Percentiles rank a stretch among this genome's conserved stretches.
phyloP scores from a whole-genome alignment of 2,797 vertebrate species.

The Malurus splendens region DNA sequence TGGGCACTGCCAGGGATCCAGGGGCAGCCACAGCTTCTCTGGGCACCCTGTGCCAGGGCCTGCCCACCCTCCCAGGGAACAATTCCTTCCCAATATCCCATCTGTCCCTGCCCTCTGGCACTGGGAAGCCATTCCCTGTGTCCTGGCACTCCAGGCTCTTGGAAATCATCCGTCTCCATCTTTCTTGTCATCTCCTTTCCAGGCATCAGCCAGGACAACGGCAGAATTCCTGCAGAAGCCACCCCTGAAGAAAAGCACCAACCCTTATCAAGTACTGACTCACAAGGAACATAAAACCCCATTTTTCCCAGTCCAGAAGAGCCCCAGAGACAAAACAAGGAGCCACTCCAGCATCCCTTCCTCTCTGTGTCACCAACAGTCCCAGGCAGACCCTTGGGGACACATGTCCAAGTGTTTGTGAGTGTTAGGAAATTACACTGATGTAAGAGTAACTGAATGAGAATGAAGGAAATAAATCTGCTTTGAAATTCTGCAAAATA shows the following conservation, averaged over 20 bases:
- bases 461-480: background rate
- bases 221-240: background rate
- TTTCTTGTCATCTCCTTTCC: background rate
- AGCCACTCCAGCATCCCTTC: background rate
- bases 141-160: background rate
- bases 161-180: background rate
- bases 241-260: background rate
- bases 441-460: background rate
- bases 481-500: background rate
- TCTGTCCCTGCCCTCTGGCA: background rate
- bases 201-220: background rate
- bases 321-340: background rate
- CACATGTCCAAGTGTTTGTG: background rate
- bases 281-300: background rate
- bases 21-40: background rate
- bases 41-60: background rate
- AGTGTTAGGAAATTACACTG: background rate
- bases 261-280: background rate
- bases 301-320: background rate
- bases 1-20: background rate
- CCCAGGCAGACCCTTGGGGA: background rate
- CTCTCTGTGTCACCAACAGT: background rate
- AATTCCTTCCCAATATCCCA: background rate
- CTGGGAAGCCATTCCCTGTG: accelerated
- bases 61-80: accelerated